Evolutionary conservation across 2,113 vertebrate species (phyloP), one percentile per base, ranked within the genome.

Genomic region (Atlantisia rogersi): DNA sequence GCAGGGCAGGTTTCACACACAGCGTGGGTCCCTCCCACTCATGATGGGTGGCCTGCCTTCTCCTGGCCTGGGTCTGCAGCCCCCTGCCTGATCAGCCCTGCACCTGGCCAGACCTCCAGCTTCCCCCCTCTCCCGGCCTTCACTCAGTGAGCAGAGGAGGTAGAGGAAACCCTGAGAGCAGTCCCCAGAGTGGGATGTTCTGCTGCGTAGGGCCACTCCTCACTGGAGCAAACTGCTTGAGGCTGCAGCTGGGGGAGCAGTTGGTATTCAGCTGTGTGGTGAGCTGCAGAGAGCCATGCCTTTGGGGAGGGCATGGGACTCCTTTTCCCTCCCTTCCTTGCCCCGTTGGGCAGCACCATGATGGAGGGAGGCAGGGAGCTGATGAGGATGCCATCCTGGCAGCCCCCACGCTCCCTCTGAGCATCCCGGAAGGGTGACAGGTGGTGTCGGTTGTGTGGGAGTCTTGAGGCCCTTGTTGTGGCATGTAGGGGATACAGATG

Each of bases 401-500:
- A 73, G 52, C 16, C 20, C 19, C 24, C 0, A 0, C 1, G 1
- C 26, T 52, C 37, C 32, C 12, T 50, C 52, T 7, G 19, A 75
- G 50, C 35, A 9, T 42, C n/a, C 58, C 6, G 1, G 40, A 28
- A 37, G 44, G 18, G 1, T 35, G 14, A 7, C 15, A 42, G 52
- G 9, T 58, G 46, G 2, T 80, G 20, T 31, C 48, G 7, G 31
- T 21, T 16, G 8, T 10, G 35, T 65, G 59, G 48, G 69, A 68
- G 46, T 29, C 11, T 26, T 15, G 71, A 59, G 37, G 25, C 29
- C 29, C 9, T 22, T 12, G 31, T 29, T 68, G 37, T 53, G 73
- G 24, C 0, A 0, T 35, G 3, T 2, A 78, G 25, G 6, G 5
- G 8, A 15, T 15, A 22, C 0, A 0, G 21, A 62, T 29, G 12